Evolutionary conservation across 2,888 invertebrate species (phyloP).

Genomic region (Baronia brevicornis): DNA sequence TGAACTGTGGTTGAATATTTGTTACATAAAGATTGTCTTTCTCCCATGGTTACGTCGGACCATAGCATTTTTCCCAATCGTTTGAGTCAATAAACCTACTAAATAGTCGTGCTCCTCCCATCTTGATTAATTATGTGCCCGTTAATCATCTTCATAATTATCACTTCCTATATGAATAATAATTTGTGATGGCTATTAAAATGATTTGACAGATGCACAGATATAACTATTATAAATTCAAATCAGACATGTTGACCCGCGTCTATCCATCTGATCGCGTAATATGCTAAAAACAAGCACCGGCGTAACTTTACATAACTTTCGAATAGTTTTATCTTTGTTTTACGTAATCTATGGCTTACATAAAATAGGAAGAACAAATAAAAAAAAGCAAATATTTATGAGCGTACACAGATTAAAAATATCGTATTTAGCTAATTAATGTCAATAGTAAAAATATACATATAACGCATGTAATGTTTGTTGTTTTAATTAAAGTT

Average conservation of each 20-base stretch:
- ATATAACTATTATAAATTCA: slow-evolving; percentile 6
- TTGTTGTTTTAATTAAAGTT: slow-evolving; percentile 11
- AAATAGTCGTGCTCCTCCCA: too few species aligned
- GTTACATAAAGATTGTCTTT: too few species aligned
- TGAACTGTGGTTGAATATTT: too few species aligned
- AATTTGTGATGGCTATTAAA: too few species aligned
- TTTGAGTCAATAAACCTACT: too few species aligned
- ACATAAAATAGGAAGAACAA: slow-evolving; percentile 7
- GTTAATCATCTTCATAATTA: too few species aligned
- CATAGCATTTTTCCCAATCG: too few species aligned
- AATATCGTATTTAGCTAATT: too few species aligned
- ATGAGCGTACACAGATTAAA: slow-evolving; percentile 8
- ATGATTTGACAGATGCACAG: slow-evolving; percentile 6
- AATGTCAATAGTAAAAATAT: too few species aligned
- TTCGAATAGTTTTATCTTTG: slow-evolving; percentile 6
- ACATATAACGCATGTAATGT: neutral
- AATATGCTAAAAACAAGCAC: slow-evolving; percentile 4
- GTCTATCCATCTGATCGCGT: neutral
- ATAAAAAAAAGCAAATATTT: slow-evolving; percentile 12
- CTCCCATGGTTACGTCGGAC: too few species aligned
- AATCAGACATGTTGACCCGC: slow-evolving; percentile 4
- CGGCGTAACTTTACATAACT: slow-evolving; percentile 5
- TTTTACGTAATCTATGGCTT: slow-evolving; percentile 8
- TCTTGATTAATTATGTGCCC: too few species aligned
- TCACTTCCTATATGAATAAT: too few species aligned